Evolutionary conservation across 2,113 vertebrate species (phyloP), one percentile per base, ranked within the genome.

Genomic region (Sinocyclocheilus rhinocerous): DNA sequence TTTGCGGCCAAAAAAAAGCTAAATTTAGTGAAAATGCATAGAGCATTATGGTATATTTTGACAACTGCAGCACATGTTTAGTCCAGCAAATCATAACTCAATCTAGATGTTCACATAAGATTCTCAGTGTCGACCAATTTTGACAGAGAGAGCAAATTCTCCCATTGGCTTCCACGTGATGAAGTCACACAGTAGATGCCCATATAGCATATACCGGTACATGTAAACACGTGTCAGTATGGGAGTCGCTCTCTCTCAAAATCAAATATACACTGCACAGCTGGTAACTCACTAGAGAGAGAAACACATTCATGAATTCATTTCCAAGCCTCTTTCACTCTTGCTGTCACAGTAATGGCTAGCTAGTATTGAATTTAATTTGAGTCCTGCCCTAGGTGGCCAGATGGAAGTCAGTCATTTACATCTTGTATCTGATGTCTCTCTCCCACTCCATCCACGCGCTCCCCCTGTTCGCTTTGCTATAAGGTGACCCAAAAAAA

Each of bases 401-500:
- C 84, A 72, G 73, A 77, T 85, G 52, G 83, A 90, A 85, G 83
- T 65, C 55, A 67, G 76, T 69, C 73, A 81, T 85, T 78, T 79
- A 76, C 55, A 85, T 87, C 67, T 50, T 76, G 16, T 61, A 83
- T 73, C 33, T 29, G 52, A 63, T 77, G 81, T 86, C 84, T 84
- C 75, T 29, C 20, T 69, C 63, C 55, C 24, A 48, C 61, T 48
- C 39, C n/a, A 18, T 63, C 48, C 39, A 10, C 52, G 13, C 29
- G 29, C 29, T 76, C 10, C 82, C 59, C 77, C 67, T 85, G 10
- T 59, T 85, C 70, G 50, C 69, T 70, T 84, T 85, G 83, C 78
- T 87, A 79, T 85, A 81, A 87, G 75, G 84, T 90, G 87, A 88
- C 83, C 88, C 85, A 87, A 84, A 87, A 33, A 90, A 89, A 90